These are phyloP conservation scores for Hydriomena furcata DNA, from an alignment of 2,888 invertebrate genomes.

Conservation along the genomic window DNA sequence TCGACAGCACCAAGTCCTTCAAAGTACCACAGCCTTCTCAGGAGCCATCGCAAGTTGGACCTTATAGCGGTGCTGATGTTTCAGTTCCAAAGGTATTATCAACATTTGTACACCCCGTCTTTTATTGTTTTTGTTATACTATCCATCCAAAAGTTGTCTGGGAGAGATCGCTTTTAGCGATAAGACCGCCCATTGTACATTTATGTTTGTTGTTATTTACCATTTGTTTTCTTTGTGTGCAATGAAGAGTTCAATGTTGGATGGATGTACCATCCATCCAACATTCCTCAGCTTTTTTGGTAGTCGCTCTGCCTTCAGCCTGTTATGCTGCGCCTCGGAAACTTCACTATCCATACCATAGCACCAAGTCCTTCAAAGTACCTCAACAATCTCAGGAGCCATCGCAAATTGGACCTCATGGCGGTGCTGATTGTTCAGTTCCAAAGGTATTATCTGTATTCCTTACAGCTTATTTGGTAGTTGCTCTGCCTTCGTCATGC, in stretches of 20 bases:
- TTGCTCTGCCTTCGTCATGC: constrained; percentile 72
- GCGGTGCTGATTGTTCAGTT: background rate
- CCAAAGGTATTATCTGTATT: constrained; percentile 2
- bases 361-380: constrained; percentile 78
- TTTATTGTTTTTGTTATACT: too few species aligned
- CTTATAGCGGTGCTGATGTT: constrained; percentile 1
- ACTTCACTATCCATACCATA: constrained; percentile 79
- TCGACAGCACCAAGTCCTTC: constrained; percentile 78
- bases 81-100: constrained; percentile 5
- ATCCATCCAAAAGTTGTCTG: too few species aligned
- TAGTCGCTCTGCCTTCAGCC: too few species aligned
- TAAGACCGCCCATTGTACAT: too few species aligned
- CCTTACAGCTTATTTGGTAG: too few species aligned
- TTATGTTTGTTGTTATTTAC: too few species aligned
- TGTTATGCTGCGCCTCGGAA: constrained; percentile 74
- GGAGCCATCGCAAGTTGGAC: constrained; percentile 31
- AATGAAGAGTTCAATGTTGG: too few species aligned
- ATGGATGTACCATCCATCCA: too few species aligned
- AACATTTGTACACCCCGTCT: too few species aligned
- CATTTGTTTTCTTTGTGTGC: too few species aligned
- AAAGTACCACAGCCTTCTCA: constrained; percentile 71
- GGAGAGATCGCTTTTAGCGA: too few species aligned
- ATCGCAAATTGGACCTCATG: background rate
- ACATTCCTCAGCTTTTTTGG: too few species aligned
- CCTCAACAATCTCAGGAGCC: constrained; percentile 61